Evolutionary conservation across 92 coral and sea anemone species (phyloP).

Genomic region (Epizoanthus stellaris): DNA sequence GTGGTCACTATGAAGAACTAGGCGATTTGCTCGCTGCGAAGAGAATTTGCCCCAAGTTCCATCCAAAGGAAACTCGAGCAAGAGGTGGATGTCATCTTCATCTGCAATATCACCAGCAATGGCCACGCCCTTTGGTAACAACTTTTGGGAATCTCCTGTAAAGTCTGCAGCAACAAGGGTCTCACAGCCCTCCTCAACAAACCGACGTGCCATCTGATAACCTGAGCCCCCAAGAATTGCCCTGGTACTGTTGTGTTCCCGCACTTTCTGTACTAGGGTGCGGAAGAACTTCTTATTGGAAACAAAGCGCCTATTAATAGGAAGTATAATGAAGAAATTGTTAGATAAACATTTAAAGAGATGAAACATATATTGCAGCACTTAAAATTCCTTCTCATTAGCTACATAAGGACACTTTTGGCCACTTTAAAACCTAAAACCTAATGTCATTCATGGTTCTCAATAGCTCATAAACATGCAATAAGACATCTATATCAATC

Average conservation of each 20-base stretch:
- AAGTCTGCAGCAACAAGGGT: conserved; percentile 76
- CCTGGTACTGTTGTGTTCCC: conserved; percentile 61
- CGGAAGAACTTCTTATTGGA: conserved; percentile 71
- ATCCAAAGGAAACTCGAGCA: conserved; percentile 77
- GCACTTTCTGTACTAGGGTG: conserved; percentile 64
- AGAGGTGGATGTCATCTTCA: conserved; percentile 77
- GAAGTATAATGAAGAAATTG: background rate
- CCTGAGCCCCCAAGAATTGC: conserved; percentile 83
- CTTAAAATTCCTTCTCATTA: no score
- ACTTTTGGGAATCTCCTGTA: conserved; percentile 50
- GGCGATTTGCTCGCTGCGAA: conserved; percentile 86
- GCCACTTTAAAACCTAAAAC: no score
- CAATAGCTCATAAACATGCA: no score
- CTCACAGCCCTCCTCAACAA: conserved; percentile 73
- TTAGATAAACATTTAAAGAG: background rate
- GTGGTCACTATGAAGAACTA: conserved; percentile 85
- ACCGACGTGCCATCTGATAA: conserved; percentile 71
- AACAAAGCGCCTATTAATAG: conserved; percentile 62
- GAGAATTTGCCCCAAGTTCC: conserved; percentile 80
- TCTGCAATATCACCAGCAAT: conserved; percentile 69
- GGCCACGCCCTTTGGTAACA: conserved; percentile 63
- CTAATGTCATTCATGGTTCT: no score
- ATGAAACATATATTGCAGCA: no score
- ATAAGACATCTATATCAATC: no score
- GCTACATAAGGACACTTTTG: no score